Evolutionary conservation across 1,140 invertebrate genomes (phyloP), one percentile per base, ranked within the genome.

Genomic region (Phenacoccus solenopsis): DNA sequence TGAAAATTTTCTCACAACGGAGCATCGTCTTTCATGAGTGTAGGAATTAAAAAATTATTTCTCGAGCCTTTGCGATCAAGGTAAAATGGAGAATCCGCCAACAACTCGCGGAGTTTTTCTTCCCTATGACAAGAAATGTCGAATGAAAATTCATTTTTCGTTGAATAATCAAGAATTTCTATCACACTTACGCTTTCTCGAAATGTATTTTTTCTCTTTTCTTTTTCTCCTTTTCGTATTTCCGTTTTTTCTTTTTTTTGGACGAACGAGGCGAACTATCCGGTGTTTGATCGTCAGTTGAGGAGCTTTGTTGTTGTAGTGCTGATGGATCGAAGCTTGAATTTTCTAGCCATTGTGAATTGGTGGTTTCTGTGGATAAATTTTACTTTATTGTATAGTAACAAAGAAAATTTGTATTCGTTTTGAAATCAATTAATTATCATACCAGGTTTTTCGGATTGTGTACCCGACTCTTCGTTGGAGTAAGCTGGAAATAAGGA

Each of bases 1-100:
- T 10, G 32, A 38, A 38, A 38, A 9, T 38, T 64, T 64, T 24
- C 59, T 25, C 25, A 64, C 59, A 64, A 27, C 2, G 59, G 59
- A 25, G 25, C 59, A 25, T 64, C 59, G 9, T 64, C 16, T 64
- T 64, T 64, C 59, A 64, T 64, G 25, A 64, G 59, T 16, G 59
- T 64, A 25, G 59, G 59, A 27, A 64, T 64, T 10, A 64, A 16
- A 16, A 64, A 4, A 64, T 64, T 64, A 64, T 64, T 64, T 27
- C 25, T 64, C 20, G 59, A 64, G 16, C 59, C 59, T 4, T 4
- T 5, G 2, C 59, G 59, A 64, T 64, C 59, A 24, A 24, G 20
- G 10, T 20, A 20, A 27, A 64, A 64, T 10, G 59, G 4, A 24
- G 59, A 64, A 24, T 27, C 16, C 22, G 10, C 3, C 4, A 27